Base-by-base conservation (phyloP, 1,140 invertebrate species). In the Pogonus chalceus region DNA sequence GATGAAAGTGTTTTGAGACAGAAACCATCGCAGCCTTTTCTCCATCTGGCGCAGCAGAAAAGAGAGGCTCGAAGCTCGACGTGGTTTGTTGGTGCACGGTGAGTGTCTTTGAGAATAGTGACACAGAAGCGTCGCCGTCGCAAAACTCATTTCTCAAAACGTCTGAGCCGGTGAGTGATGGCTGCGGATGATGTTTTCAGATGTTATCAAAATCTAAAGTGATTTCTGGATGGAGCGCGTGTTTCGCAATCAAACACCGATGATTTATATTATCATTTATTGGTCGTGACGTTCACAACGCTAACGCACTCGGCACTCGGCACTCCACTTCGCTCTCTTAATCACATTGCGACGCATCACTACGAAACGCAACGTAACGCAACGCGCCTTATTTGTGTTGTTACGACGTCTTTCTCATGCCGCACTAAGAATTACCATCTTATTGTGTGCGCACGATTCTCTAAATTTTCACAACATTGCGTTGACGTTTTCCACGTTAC, bases 231-330 rank as follows among this genome's bases (percentile, higher is more conserved):
- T 43, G 37, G 37, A 10, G 37, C 26, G 26, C 7, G 26, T 31
- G 26, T 31, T 31, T 31, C 26, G 26, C 37, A 43, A 43, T 43
- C 37, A 43, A 43, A 43, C 37, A 43, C 3, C 37, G 37, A 43
- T 43, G 37, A 43, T 43, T 43, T 43, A 43, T 43, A 43, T 43
- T 43, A 43, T 43, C 37, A 43, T 43, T 43, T 43, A 43, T 43
- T 43, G 37, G 37, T 7, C 3, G 4, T 43, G 37, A 43, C 18
- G 37, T 43, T 43, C 18, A 16, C 18, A 16, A 7, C 26, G 26
- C 26, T 31, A 31, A 31, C 26, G 26, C 26, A 31, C 26, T 31
- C 26, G 26, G 7, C 14, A 31, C 14, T 31, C 26, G n/a, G n/a
- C n/a, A n/a, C n/a, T n/a, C n/a, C n/a, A n/a, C n/a, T n/a, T n/a